A percentile compares a stretch with the other conserved stretches of the same genome.
phyloP scores from a whole-genome alignment of 2,888 invertebrate genomes.

The Cerastis rubricosa region DNA sequence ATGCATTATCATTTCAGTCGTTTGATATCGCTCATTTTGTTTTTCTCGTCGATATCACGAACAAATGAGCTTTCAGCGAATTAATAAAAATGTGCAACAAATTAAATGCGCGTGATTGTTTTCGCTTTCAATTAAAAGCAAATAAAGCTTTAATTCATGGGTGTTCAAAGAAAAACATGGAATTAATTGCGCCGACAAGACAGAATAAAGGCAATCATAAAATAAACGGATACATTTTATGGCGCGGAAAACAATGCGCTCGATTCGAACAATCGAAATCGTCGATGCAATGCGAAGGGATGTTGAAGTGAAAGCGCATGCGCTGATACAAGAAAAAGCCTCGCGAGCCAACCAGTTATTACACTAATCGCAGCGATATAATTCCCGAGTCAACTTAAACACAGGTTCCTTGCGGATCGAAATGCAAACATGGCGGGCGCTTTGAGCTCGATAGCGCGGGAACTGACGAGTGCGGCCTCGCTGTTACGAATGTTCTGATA shows the following conservation, averaged over 20 bases:
- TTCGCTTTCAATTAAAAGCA: slow-evolving; percentile 72
- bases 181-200: slow-evolving; percentile 75
- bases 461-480: slow-evolving; percentile 75
- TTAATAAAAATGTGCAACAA: slow-evolving; percentile 54
- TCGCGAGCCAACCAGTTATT: slow-evolving; percentile 89
- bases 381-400: slow-evolving; percentile 91
- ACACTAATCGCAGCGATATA: slow-evolving; percentile 91
- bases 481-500: slow-evolving; percentile 51
- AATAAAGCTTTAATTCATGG: slow-evolving; percentile 62
- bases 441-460: slow-evolving; percentile 86
- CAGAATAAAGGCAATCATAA: slow-evolving; percentile 80
- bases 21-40: slow-evolving; percentile 76
- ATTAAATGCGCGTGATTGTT: slow-evolving; percentile 65
- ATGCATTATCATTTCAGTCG: slow-evolving; percentile 80
- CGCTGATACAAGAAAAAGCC: slow-evolving; percentile 87
- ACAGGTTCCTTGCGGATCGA: slow-evolving; percentile 90
- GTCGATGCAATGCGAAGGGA: slow-evolving; percentile 80
- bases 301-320: slow-evolving; percentile 84
- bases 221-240: slow-evolving; percentile 83
- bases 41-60: slow-evolving; percentile 69
- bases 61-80: slow-evolving; percentile 65
- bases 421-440: slow-evolving; percentile 91
- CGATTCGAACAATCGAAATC: slow-evolving; percentile 84
- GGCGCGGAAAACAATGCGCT: slow-evolving; percentile 85
- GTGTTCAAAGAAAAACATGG: slow-evolving; percentile 68